Base-by-base conservation (phyloP, 2,888 invertebrate species). In the Coelinius sp. region DNA sequence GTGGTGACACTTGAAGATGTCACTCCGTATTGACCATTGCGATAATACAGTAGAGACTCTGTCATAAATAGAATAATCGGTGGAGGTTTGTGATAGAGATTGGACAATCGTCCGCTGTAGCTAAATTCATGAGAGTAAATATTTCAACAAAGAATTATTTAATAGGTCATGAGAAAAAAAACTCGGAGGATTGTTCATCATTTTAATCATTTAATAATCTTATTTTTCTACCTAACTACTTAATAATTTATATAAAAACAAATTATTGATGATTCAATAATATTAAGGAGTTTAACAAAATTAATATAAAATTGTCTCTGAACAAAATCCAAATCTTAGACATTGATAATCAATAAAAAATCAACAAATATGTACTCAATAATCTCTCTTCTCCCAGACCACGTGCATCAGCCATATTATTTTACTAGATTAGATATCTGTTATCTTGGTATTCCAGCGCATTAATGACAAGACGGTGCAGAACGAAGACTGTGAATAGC, bases 31-130 rank as follows among this genome's bases (percentile, higher is more conserved):
- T 59, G 59, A 59, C 31, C 59, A 31, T 59, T 59, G 20, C 59
- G 12, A 5, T 35, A 31, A 59, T 35, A 59, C 35, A 7, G 12
- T 2, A 8, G 59, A 10, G 25, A 53, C n/a, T 24, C 59, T 27
- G 56, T 31, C 31, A 59, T 20, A 59, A 59, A 59, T 59, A 59
- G 59, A 59, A 59, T 59, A 59, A 59, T 59, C 59, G 59, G 14
- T 59, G 31, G 35, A 56, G 20, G 46, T 20, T 59, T 35, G 31
- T 59, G 7, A 31, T 35, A 14, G 59, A 59, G 59, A 59, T 59
- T 59, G 31, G 59, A 31, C 59, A 2, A 59, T n/a, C 10, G 59
- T 35, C 35, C 27, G 59, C 35, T 31, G 59, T 24, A 12, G 5
- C 17, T 17, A 14, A 17, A 14, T 35, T 59, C 31, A 59, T 31